Conservation (phyloP, 1,140 invertebrate genomes). For the Bursaphelenchus mucronatus region DNA sequence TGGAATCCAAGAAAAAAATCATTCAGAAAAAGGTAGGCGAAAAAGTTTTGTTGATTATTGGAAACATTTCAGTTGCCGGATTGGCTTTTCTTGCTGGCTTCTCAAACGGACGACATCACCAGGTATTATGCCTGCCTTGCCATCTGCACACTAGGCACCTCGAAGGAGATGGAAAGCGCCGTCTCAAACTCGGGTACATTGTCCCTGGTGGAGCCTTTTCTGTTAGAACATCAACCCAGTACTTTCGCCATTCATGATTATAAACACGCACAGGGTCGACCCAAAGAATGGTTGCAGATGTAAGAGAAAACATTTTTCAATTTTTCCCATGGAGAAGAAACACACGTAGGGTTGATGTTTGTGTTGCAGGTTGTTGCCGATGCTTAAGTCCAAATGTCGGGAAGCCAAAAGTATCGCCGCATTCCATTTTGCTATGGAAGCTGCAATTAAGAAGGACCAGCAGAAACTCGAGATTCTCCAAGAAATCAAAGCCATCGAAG, state of each 20-base stretch:
- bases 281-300: conserved; percentile 76
- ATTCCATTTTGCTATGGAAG: conserved; percentile 99
- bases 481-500: conserved; percentile 89
- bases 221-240: conserved; percentile 83
- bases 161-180: conserved; percentile 94
- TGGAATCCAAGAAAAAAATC: conserved; percentile 95
- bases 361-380: conserved; percentile 79
- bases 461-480: conserved; percentile 76
- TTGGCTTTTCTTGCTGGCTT: conserved; percentile 95
- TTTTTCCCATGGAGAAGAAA: background rate
- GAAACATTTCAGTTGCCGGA: conserved; percentile 71
- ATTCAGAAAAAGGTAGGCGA: conserved; percentile 70
- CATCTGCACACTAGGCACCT: conserved; percentile 89
- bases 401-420: conserved; percentile 92
- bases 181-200: conserved; percentile 90
- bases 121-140: conserved; percentile 89
- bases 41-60: conserved; percentile 7
- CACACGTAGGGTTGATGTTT: background rate
- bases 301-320: conserved; percentile 11
- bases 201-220: conserved; percentile 90
- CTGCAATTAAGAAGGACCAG: conserved; percentile 91
- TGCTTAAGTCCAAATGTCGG: conserved; percentile 88
- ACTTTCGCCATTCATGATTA: conserved; percentile 83
- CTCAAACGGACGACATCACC: conserved; percentile 86
- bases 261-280: conserved; percentile 89